phyloP scores from a whole-genome alignment of 2,113 vertebrate species.

The Microtus montanus region DNA sequence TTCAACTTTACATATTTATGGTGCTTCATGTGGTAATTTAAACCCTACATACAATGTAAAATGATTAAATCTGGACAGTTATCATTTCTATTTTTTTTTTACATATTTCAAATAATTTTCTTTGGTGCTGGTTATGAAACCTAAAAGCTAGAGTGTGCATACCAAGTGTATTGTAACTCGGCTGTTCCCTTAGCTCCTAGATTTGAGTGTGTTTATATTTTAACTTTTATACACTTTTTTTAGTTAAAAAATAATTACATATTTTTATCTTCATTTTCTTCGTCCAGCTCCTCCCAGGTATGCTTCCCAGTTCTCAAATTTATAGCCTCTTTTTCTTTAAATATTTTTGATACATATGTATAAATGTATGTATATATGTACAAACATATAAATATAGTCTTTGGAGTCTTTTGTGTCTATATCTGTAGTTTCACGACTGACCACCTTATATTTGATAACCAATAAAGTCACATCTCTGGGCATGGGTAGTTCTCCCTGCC shows the following conservation, averaged over 20 bases:
- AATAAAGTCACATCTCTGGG: background rate
- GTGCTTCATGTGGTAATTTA: background rate
- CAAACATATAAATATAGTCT: background rate
- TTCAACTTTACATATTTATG: background rate
- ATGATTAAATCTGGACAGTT: background rate
- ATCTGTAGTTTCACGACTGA: background rate
- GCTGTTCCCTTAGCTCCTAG: background rate
- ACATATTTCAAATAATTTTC: background rate
- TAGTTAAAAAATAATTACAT: background rate
- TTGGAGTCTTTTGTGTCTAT: background rate
- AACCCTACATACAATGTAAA: background rate
- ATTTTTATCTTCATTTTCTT: background rate
- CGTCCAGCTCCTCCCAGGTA: background rate
- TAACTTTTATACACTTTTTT: background rate
- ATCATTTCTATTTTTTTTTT: background rate
- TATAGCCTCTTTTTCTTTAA: background rate
- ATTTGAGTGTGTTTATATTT: background rate
- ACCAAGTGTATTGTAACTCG: background rate
- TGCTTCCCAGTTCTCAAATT: background rate
- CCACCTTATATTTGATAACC: background rate
- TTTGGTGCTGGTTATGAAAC: background rate
- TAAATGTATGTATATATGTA: background rate
- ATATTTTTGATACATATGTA: background rate
- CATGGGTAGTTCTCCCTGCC: background rate
- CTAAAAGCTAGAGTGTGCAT: background rate